phyloP scores from a whole-genome alignment of 1,140 invertebrate species.

The Brachionus plicatilis region DNA sequence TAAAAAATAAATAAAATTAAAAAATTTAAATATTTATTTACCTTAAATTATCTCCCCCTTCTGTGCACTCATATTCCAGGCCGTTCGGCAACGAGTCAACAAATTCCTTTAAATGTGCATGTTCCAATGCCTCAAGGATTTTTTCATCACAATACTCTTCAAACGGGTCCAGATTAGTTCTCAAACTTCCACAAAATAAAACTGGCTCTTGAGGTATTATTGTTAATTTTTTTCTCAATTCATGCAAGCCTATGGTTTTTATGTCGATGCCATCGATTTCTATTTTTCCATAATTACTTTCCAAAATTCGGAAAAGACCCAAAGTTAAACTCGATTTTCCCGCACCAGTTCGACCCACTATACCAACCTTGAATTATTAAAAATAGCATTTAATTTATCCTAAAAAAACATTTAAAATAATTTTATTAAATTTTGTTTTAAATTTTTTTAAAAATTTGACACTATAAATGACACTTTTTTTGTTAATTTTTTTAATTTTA shows the following conservation, averaged over 20 bases:
- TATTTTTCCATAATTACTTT: conserved; percentile 58
- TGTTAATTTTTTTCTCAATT: conserved; percentile 67
- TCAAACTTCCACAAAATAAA: conserved; percentile 74
- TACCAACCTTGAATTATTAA: conserved; percentile 60
- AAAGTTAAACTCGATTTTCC: conserved; percentile 76
- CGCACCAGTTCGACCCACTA: conserved; percentile 77
- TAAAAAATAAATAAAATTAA: background rate
- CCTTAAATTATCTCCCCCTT: conserved; percentile 38
- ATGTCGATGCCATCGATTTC: conserved; percentile 67
- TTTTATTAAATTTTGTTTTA: too few species aligned
- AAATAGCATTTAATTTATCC: too few species aligned
- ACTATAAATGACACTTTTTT: too few species aligned
- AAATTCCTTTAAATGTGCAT: conserved; percentile 59
- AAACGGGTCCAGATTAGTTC: conserved; percentile 63
- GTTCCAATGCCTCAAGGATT: conserved; percentile 69
- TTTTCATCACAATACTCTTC: conserved; percentile 65
- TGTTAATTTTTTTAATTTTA: too few species aligned
- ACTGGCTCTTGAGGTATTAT: conserved; percentile 88
- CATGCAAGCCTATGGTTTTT: conserved; percentile 63
- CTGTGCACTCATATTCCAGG: background rate
- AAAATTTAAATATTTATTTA: background rate
- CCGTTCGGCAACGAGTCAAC: conserved; percentile 45
- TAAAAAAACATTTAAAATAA: too few species aligned
- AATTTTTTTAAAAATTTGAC: too few species aligned
- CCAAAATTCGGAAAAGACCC: conserved; percentile 59